Evolutionary conservation across 2,797 vertebrate species (phyloP).

Genomic region (Trematomus bernacchii): DNA sequence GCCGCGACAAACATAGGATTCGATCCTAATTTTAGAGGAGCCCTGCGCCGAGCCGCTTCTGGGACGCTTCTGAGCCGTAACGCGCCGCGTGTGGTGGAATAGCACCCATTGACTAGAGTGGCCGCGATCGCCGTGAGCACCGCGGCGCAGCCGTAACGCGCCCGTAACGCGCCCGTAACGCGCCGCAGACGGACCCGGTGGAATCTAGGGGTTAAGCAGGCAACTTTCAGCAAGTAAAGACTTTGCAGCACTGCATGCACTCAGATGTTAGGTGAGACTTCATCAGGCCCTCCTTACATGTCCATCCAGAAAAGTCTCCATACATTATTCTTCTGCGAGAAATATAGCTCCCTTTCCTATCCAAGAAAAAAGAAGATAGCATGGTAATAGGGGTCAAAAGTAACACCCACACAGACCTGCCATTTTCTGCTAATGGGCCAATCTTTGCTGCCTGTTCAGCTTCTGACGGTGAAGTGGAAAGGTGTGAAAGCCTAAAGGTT

Average conservation of each 20-base stretch:
- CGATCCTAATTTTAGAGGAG: too few species aligned
- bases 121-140: too few species aligned
- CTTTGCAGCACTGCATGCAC: background rate
- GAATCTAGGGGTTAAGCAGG: too few species aligned
- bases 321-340: conserved; percentile 2
- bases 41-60: too few species aligned
- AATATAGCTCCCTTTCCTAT: conserved; percentile 5
- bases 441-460: conserved; percentile 34
- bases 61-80: too few species aligned
- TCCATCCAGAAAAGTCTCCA: conserved; percentile 16
- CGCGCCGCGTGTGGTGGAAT: too few species aligned
- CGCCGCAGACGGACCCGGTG: too few species aligned
- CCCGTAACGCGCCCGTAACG: too few species aligned
- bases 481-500: conserved; percentile 23
- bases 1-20: too few species aligned
- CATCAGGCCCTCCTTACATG: conserved; percentile 2
- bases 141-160: too few species aligned
- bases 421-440: conserved; percentile 7
- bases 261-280: conserved; percentile 9
- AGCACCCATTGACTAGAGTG: too few species aligned
- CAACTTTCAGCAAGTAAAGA: background rate
- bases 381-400: conserved; percentile 38
- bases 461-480: conserved; percentile 12
- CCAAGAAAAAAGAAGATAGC: conserved; percentile 12
- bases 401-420: conserved; percentile 38